These are phyloP conservation scores for Peromyscus attwateri DNA, from an alignment of 2,797 vertebrate genomes.

Conservation along the genomic window DNA sequence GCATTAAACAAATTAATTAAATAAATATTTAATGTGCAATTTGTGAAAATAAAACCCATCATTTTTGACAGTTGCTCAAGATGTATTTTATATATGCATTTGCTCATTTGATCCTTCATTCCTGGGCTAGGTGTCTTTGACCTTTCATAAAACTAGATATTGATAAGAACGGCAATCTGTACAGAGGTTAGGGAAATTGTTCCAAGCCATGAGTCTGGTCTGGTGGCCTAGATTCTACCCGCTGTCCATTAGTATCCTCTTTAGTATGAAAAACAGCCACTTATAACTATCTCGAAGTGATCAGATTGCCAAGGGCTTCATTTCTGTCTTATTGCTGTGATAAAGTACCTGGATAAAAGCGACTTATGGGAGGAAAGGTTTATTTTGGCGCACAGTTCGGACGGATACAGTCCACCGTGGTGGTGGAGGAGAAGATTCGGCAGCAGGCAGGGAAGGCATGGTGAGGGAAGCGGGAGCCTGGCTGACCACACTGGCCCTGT, in stretches of 20 bases:
- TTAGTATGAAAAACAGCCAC: not conserved
- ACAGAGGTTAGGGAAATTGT: not conserved
- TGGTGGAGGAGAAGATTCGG: not conserved
- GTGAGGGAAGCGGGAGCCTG: accelerated
- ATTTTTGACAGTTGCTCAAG: not conserved
- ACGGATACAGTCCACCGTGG: too few relatives aligned
- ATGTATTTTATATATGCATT: not conserved
- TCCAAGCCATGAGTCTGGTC: not conserved
- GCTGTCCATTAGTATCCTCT: accelerated
- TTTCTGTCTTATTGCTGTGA: not conserved
- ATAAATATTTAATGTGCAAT: not conserved
- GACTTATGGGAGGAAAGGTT: not conserved
- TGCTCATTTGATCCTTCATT: not conserved
- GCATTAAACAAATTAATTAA: not conserved
- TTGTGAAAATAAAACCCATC: constrained; percentile 7
- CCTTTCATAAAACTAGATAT: not conserved
- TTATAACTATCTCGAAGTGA: not conserved
- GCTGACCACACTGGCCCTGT: not conserved
- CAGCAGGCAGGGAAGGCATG: not conserved
- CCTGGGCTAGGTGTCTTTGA: not conserved
- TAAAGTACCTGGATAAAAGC: not conserved
- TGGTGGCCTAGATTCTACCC: not conserved
- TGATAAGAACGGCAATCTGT: not conserved
- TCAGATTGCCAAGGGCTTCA: not conserved
- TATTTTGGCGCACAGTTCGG: not conserved